A percentile compares a stretch with the other conserved stretches of the same genome.
Conservation (phyloP, 2,113 vertebrate genomes). For the Paramisgurnus dabryanus region DNA sequence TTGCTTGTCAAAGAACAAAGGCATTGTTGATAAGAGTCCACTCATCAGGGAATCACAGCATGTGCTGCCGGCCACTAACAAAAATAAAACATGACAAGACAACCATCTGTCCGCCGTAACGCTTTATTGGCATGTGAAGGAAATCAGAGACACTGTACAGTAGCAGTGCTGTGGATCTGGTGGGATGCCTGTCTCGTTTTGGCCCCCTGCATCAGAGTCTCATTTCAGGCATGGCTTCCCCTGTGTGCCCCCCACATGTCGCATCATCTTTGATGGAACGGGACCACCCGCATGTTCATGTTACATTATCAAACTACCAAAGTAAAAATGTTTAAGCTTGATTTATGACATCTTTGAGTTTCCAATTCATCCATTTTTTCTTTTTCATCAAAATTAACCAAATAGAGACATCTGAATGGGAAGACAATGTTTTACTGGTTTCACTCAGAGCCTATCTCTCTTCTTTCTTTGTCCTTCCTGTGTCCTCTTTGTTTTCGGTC, state of each 20-base stretch:
- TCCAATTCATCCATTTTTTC: too few relatives aligned
- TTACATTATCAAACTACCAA: constrained; percentile 55
- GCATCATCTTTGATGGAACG: constrained; percentile 57
- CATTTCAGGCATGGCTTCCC: constrained; percentile 52
- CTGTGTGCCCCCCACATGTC: constrained; percentile 27
- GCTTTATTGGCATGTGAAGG: constrained; percentile 44
- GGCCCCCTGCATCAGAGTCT: constrained; percentile 38
- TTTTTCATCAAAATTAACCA: too few relatives aligned
- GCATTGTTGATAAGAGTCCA: not conserved
- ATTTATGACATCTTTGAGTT: not conserved
- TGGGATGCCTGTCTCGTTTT: constrained; percentile 14
- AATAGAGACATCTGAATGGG: too few relatives aligned
- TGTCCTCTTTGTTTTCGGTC: constrained; percentile 32
- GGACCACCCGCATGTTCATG: constrained; percentile 8
- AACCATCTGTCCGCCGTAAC: constrained; percentile 46
- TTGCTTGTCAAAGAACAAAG: constrained; percentile 30
- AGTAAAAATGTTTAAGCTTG: too few relatives aligned
- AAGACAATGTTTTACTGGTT: not conserved
- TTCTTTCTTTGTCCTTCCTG: constrained; percentile 22
- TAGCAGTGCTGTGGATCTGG: constrained; percentile 32
- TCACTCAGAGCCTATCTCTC: not conserved
- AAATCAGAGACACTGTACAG: constrained; percentile 39
- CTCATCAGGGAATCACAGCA: constrained; percentile 20
- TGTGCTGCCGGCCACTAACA: constrained; percentile 22
- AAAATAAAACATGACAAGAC: constrained; percentile 53